phyloP scores from a whole-genome alignment of 1,140 invertebrate genomes.

The Eueides isabella region DNA sequence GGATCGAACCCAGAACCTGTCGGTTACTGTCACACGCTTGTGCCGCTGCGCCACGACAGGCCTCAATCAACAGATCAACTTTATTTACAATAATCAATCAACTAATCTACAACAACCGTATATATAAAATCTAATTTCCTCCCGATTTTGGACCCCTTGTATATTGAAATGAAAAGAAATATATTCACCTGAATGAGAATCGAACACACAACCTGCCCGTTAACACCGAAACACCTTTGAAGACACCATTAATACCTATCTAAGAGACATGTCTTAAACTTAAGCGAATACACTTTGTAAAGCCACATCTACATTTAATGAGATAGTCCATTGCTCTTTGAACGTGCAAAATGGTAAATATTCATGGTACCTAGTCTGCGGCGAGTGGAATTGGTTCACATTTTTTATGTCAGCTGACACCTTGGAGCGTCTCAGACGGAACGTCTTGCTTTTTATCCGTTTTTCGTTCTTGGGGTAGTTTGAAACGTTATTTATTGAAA shows the following conservation, averaged over 20 bases:
- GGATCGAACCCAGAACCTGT: no score
- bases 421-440: constrained; percentile 50
- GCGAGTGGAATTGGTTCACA: constrained; percentile 74
- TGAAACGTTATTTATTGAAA: constrained; percentile 2
- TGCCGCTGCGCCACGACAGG: no score
- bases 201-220: no score
- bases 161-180: no score
- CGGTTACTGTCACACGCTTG: no score
- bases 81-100: no score
- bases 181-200: no score
- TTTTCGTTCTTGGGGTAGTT: not conserved
- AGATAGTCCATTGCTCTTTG: constrained; percentile 46
- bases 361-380: constrained; percentile 69
- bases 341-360: constrained; percentile 73
- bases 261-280: not conserved
- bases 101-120: no score
- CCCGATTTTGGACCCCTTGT: no score
- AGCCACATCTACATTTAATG: constrained; percentile 44
- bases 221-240: accelerated
- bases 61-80: no score
- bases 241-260: no score
- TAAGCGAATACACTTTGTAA: not conserved
- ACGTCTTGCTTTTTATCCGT: constrained; percentile 38
- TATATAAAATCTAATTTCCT: no score
- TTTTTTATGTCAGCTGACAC: constrained; percentile 69